Percentiles rank a stretch among this genome's conserved stretches.
These are phyloP conservation scores for Aromia moschata DNA, from an alignment of 2,888 invertebrate species.

Conservation along the genomic window DNA sequence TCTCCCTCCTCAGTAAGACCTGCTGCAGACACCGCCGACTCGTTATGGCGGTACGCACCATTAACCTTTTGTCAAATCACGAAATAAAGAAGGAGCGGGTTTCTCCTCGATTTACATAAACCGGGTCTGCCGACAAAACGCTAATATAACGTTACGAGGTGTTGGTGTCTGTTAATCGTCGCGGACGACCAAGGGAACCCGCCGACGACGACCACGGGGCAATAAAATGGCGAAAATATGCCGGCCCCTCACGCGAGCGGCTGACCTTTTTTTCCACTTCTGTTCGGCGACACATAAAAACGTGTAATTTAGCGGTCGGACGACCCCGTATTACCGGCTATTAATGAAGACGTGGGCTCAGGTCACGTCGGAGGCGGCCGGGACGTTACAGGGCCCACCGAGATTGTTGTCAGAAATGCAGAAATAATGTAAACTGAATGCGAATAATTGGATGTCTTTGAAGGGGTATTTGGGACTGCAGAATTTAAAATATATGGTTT, in stretches of 20 bases:
- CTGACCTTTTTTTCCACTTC: neutral
- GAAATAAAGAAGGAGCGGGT: constrained; percentile 3
- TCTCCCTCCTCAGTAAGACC: neutral
- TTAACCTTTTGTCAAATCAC: neutral
- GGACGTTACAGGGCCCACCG: too few species aligned
- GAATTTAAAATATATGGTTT: too few species aligned
- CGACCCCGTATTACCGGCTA: neutral
- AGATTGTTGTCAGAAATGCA: too few species aligned
- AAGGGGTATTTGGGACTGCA: too few species aligned
- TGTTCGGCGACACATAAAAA: neutral
- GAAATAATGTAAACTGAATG: too few species aligned
- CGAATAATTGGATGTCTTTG: too few species aligned
- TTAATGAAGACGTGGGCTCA: neutral
- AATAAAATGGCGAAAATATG: constrained; percentile 18
- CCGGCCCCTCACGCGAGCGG: neutral
- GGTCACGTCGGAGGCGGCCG: neutral
- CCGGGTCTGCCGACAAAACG: constrained; percentile 17
- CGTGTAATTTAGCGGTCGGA: neutral
- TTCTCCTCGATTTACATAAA: constrained; percentile 19
- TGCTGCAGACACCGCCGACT: neutral
- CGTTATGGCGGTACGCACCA: neutral
- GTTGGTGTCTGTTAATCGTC: constrained; percentile 10
- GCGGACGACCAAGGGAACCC: constrained; percentile 10
- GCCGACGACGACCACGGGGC: constrained; percentile 11
- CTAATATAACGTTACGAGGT: constrained; percentile 12